Conservation (phyloP, 2,888 invertebrate species). For the Tolmerus cingulatus region DNA sequence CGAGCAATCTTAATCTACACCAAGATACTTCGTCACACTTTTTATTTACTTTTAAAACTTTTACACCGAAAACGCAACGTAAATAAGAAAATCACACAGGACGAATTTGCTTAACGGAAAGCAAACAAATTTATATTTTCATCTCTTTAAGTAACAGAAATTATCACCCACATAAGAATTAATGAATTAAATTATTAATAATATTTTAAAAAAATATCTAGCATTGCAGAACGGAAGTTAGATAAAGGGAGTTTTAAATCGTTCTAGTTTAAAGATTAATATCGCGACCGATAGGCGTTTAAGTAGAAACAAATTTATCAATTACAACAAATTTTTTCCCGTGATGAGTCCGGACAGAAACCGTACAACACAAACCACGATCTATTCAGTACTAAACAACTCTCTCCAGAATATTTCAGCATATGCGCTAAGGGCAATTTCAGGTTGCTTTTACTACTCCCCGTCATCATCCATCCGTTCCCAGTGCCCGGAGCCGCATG, state of each 20-base stretch:
- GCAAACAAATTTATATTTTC: not conserved
- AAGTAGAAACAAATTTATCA: not conserved
- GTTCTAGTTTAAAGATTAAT: not conserved
- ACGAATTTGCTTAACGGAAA: not conserved
- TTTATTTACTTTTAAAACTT: not conserved
- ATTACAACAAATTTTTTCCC: conserved; percentile 5
- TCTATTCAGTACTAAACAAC: conserved; percentile 48
- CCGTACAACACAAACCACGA: conserved; percentile 49
- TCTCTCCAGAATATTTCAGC: conserved; percentile 49
- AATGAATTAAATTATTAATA: not conserved
- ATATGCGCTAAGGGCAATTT: conserved; percentile 47
- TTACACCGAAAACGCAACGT: not conserved
- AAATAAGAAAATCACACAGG: not conserved
- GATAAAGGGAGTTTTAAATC: not conserved
- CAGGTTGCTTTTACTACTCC: conserved; percentile 26
- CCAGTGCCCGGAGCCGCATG: not conserved
- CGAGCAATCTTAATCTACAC: not conserved
- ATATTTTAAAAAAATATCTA: not conserved
- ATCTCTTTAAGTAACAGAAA: not conserved
- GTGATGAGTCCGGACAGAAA: conserved; percentile 37
- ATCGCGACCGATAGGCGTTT: not conserved
- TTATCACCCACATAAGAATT: not conserved
- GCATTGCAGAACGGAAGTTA: not conserved
- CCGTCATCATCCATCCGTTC: not conserved
- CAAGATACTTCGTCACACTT: not conserved